These are phyloP conservation scores for Drosophila sproati DNA, from an alignment of 1,140 invertebrate genomes.

Conservation along the genomic window DNA sequence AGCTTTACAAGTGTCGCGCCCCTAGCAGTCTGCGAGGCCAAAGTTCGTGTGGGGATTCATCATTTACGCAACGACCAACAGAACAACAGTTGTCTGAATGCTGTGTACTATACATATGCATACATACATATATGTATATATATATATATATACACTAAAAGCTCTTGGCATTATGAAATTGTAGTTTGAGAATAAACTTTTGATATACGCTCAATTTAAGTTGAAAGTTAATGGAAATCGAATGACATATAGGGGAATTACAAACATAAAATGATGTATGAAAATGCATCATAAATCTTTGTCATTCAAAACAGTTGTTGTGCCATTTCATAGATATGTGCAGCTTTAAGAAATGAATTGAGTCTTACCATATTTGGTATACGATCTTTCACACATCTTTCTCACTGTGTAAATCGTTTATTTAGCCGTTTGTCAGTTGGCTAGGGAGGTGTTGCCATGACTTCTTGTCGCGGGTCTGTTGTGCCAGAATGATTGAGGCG, in stretches of 20 bases:
- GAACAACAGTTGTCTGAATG: constrained; percentile 35
- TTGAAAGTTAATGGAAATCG: constrained; percentile 1
- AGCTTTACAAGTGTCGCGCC: constrained; percentile 68
- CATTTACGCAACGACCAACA: constrained; percentile 46
- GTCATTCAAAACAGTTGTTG: background rate
- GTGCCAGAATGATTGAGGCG: constrained; percentile 62
- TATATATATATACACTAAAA: constrained; percentile 3
- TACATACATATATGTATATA: background rate
- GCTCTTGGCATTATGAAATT: constrained; percentile 3
- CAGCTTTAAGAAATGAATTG: background rate
- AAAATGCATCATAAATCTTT: background rate
- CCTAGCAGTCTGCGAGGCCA: constrained; percentile 39
- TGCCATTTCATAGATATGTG: background rate
- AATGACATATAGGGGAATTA: background rate
- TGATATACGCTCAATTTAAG: constrained; percentile 1
- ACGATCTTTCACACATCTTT: constrained; percentile 31
- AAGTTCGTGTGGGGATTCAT: constrained; percentile 53
- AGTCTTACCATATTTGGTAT: background rate
- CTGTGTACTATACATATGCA: background rate
- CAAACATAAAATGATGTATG: background rate
- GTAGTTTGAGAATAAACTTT: constrained; percentile 2
- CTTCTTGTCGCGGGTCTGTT: constrained; percentile 37
- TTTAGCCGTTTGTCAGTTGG: constrained; percentile 12
- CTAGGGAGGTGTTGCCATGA: constrained; percentile 25
- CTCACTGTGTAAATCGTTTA: constrained; percentile 36